Evolutionary conservation across 2,113 vertebrate genomes (phyloP).

Genomic region (Cathartes aura): DNA sequence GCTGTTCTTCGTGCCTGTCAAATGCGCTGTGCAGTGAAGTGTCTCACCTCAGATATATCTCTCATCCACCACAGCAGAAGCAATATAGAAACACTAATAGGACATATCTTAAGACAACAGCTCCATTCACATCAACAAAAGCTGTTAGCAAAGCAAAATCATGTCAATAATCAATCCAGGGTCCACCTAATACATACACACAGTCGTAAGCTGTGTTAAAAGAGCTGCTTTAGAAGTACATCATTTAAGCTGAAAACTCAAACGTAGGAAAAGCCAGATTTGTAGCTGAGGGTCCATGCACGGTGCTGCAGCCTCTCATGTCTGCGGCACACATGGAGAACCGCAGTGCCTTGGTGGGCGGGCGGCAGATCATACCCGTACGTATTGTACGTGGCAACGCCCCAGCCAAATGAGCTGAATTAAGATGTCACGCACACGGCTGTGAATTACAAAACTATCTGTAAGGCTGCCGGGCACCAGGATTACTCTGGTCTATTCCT

Average conservation of each 20-base stretch:
- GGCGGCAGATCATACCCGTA: fast-evolving
- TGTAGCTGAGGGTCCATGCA: neutral
- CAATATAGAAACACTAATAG: neutral
- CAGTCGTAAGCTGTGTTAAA: neutral
- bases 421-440: neutral
- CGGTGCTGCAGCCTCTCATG: fast-evolving
- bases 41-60: neutral
- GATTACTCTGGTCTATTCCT: conserved; percentile 27
- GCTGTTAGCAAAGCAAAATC: neutral
- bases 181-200: neutral
- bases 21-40: neutral
- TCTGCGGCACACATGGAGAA: fast-evolving
- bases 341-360: neutral
- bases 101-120: neutral
- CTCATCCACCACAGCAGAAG: neutral
- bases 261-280: neutral
- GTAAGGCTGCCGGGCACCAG: neutral
- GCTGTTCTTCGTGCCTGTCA: neutral
- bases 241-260: neutral
- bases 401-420: neutral
- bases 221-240: neutral
- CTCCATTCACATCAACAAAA: neutral
- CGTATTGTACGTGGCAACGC: neutral
- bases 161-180: neutral
- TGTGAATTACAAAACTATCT: neutral